These are phyloP conservation scores for Gobionotothen gibberifrons DNA, from an alignment of 2,797 vertebrate genomes.

Conservation along the genomic window DNA sequence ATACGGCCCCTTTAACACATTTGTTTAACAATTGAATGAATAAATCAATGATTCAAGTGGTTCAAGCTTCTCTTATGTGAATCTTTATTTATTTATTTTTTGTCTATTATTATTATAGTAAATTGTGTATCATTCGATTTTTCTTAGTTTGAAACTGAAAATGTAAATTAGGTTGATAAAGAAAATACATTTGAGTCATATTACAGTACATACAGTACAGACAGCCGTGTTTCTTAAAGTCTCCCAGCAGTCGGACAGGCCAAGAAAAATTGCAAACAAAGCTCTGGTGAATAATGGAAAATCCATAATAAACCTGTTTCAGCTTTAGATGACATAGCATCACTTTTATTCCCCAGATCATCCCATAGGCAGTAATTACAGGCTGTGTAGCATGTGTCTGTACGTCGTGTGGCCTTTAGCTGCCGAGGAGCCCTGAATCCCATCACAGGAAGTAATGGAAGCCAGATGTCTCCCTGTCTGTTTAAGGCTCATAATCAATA, in stretches of 20 bases:
- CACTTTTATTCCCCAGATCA: slow-evolving; percentile 74
- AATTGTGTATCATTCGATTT: neutral
- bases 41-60: too few species aligned
- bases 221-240: slow-evolving; percentile 9
- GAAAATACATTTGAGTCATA: neutral
- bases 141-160: neutral
- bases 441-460: slow-evolving; percentile 86
- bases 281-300: slow-evolving; percentile 68
- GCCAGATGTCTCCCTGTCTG: slow-evolving; percentile 90
- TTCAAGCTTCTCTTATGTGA: neutral
- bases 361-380: slow-evolving; percentile 89
- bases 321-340: slow-evolving; percentile 85
- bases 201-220: neutral
- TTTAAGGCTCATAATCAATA: slow-evolving; percentile 91
- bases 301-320: slow-evolving; percentile 85
- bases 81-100: neutral
- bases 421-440: slow-evolving; percentile 82
- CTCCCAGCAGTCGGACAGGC: slow-evolving; percentile 29
- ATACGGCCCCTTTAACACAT: too few species aligned
- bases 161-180: neutral
- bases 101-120: neutral
- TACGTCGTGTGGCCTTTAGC: slow-evolving; percentile 80
- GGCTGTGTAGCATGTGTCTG: slow-evolving; percentile 89
- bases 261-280: slow-evolving; percentile 35
- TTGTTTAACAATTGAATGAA: too few species aligned